phyloP scores from a whole-genome alignment of 2,797 vertebrate species.

The Alcedo atthis region DNA sequence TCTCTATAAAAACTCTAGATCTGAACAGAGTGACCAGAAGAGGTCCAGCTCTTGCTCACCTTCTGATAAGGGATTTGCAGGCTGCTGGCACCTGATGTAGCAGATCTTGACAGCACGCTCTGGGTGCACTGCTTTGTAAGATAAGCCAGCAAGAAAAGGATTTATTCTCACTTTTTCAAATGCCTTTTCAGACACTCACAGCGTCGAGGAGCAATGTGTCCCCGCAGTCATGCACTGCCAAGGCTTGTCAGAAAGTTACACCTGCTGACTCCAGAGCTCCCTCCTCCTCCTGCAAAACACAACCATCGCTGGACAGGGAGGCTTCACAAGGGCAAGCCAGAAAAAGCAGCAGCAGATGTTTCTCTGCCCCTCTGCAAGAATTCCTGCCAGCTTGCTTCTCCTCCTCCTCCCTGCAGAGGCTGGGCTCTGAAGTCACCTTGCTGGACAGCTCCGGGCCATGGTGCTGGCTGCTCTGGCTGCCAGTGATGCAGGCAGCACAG shows the following conservation, averaged over 20 bases:
- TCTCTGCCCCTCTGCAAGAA: background rate
- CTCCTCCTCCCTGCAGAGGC: background rate
- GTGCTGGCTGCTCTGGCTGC: too few species aligned
- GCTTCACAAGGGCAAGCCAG: conserved; percentile 3
- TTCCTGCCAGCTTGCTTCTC: conserved; percentile 20
- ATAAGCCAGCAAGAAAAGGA: conserved; percentile 18
- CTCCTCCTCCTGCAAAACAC: background rate
- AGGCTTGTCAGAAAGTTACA: background rate
- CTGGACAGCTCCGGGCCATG: background rate
- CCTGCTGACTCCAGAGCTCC: background rate
- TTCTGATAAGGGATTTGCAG: conserved; percentile 33
- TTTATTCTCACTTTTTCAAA: background rate
- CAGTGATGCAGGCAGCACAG: background rate
- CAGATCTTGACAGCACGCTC: background rate
- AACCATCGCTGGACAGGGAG: background rate
- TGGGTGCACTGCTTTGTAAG: background rate
- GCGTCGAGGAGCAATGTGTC: background rate
- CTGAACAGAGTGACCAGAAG: background rate
- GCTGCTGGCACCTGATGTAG: background rate
- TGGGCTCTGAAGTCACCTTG: conserved; percentile 10
- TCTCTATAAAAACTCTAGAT: background rate
- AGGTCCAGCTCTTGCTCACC: background rate
- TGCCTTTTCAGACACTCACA: background rate
- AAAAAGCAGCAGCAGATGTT: conserved; percentile 15
- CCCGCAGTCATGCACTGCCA: background rate